phyloP scores from a whole-genome alignment of 2,888 invertebrate species.

The Oxytorus armatus region DNA sequence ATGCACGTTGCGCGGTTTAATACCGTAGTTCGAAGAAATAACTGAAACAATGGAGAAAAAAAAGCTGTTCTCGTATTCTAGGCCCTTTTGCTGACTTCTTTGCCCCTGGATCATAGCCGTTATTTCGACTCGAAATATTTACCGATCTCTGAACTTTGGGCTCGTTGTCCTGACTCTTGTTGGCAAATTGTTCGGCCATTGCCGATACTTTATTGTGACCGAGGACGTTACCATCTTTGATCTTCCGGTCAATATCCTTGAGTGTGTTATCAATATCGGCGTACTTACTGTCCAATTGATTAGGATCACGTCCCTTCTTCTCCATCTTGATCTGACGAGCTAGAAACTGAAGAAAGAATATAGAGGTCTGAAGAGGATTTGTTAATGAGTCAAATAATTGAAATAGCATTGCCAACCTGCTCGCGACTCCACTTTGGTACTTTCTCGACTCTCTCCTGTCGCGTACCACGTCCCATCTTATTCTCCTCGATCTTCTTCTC shows the following conservation, averaged over 20 bases:
- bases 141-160: slow-evolving; percentile 86
- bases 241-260: slow-evolving; percentile 89
- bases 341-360: slow-evolving; percentile 85
- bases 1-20: slow-evolving; percentile 55
- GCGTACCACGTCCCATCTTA: slow-evolving; percentile 88
- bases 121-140: slow-evolving; percentile 81
- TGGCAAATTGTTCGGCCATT: slow-evolving; percentile 92
- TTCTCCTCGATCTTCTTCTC: slow-evolving; percentile 95
- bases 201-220: slow-evolving; percentile 93
- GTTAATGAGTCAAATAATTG: slow-evolving; percentile 26
- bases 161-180: slow-evolving; percentile 86
- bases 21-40: slow-evolving; percentile 18
- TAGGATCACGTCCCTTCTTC: slow-evolving; percentile 87
- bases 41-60: slow-evolving; percentile 27
- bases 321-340: slow-evolving; percentile 90
- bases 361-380: slow-evolving; percentile 77
- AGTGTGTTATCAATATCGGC: slow-evolving; percentile 90
- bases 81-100: slow-evolving; percentile 63
- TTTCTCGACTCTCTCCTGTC: slow-evolving; percentile 87
- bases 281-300: slow-evolving; percentile 88
- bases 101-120: slow-evolving; percentile 56
- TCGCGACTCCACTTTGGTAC: slow-evolving; percentile 97
- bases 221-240: slow-evolving; percentile 91
- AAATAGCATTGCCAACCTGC: slow-evolving; percentile 85
- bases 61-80: slow-evolving; percentile 35